Percentiles rank a stretch among this genome's conserved stretches.
Conservation (phyloP, 92 coral and sea anemone genomes). For the Heliopora coerulea region DNA sequence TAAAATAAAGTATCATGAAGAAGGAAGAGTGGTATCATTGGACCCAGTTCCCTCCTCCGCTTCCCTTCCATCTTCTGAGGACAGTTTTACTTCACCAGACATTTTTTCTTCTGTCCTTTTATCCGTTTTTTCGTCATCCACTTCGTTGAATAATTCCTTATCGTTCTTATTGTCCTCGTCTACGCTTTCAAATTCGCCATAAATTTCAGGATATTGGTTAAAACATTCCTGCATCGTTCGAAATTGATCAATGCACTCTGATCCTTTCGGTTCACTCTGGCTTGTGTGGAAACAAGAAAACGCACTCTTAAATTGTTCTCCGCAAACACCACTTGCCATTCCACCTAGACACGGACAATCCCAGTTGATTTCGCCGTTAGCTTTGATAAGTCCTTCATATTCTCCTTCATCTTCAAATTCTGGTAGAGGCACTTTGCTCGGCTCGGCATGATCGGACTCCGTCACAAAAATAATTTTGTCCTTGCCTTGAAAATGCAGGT, state of each 20-base stretch:
- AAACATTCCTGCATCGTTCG: conserved; percentile 95
- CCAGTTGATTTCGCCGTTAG: conserved; percentile 98
- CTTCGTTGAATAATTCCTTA: conserved; percentile 23
- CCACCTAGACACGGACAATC: conserved; percentile 99
- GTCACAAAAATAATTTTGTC: conserved; percentile 92
- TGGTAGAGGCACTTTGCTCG: conserved; percentile 62
- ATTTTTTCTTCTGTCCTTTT: conserved; percentile 38
- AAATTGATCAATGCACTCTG: conserved; percentile 92
- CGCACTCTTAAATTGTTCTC: conserved; percentile 85
- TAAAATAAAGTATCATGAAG: neutral
- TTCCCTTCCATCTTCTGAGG: neutral
- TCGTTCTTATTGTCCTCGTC: conserved; percentile 10
- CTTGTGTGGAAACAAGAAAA: conserved; percentile 96
- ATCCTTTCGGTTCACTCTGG: conserved; percentile 86
- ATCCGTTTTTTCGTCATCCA: conserved; percentile 24
- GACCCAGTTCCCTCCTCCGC: conserved; percentile 14
- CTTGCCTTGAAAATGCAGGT: conserved; percentile 59
- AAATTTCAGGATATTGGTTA: conserved; percentile 83
- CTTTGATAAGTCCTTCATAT: conserved; percentile 89
- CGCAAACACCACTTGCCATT: conserved; percentile 98
- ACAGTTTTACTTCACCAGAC: conserved; percentile 12
- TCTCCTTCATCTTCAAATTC: conserved; percentile 82
- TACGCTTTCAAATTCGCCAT: conserved; percentile 62
- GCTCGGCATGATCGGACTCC: conserved; percentile 76
- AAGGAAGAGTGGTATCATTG: neutral